phyloP scores from a whole-genome alignment of 2,888 invertebrate genomes.

The Rotaria macrura region DNA sequence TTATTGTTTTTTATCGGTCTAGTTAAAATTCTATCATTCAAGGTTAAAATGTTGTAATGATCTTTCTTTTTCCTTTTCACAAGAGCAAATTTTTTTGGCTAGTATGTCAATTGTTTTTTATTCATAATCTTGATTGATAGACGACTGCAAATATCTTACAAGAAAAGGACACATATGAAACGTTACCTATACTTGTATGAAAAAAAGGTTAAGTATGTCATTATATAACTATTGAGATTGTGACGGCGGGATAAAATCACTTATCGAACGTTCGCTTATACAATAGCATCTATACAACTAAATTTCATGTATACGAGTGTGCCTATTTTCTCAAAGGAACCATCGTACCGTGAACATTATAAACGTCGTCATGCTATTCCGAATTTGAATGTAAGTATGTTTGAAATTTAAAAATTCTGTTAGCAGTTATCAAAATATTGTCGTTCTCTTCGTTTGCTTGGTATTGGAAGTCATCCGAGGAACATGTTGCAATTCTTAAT shows the following conservation, averaged over 20 bases:
- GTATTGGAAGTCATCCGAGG: background rate
- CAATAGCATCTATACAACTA: background rate
- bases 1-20: too few species aligned
- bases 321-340: background rate
- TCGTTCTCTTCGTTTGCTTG: background rate
- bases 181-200: background rate
- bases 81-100: background rate
- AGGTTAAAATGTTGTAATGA: background rate
- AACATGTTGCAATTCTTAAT: background rate
- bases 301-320: background rate
- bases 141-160: background rate
- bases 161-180: background rate
- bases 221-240: background rate
- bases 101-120: background rate
- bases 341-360: background rate
- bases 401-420: background rate
- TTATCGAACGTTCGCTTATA: background rate
- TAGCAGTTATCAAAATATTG: background rate
- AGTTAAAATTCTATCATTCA: background rate
- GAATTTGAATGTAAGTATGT: background rate
- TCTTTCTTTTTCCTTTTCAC: background rate
- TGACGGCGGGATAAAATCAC: background rate
- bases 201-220: slow-evolving; percentile 7
- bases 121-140: background rate
- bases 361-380: background rate